Conservation (phyloP, 2,797 vertebrate genomes). For the Antrozous pallidus region DNA sequence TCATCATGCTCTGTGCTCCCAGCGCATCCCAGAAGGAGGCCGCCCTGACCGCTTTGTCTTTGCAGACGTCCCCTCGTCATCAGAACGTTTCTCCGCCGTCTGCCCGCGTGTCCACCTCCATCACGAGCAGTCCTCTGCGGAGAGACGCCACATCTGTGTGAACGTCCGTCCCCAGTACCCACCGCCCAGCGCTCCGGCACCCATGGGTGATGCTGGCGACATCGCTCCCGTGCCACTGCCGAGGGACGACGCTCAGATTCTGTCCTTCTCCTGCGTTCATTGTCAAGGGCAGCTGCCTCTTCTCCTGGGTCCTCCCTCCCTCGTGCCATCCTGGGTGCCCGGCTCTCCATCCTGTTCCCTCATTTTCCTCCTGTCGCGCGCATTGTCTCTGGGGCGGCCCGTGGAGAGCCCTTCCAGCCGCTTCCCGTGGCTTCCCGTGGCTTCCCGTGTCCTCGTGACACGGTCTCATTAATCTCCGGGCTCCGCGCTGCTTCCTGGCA, state of each 20-base stretch:
- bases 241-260: background rate
- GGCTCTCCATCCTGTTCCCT: background rate
- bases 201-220: background rate
- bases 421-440: background rate
- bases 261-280: background rate
- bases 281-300: background rate
- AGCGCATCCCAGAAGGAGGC: background rate
- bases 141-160: no score
- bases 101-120: no score
- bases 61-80: no score
- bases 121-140: no score
- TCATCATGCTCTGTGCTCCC: background rate
- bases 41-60: background rate
- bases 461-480: conserved; percentile 44
- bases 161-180: background rate
- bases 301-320: background rate
- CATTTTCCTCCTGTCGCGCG: background rate
- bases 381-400: background rate
- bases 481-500: conserved; percentile 6
- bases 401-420: background rate
- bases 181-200: background rate
- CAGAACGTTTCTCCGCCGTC: no score
- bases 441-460: conserved; percentile 18
- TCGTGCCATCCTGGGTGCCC: background rate
- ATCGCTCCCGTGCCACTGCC: background rate